phyloP scores from a whole-genome alignment of 1,140 invertebrate species.

The Drosophila albomicans region DNA sequence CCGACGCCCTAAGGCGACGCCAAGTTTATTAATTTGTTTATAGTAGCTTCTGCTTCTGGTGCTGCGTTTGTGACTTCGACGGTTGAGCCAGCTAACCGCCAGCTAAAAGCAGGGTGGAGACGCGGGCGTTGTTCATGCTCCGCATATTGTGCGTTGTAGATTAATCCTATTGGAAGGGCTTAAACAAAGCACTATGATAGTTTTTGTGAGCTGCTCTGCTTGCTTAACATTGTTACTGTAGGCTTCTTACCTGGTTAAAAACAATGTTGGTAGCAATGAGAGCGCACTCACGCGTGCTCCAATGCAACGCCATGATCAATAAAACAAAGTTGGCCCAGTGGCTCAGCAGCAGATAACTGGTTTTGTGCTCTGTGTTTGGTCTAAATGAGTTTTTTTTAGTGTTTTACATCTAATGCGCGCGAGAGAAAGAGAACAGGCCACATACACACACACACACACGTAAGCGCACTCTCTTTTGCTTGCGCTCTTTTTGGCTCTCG shows the following conservation, averaged over 20 bases:
- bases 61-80: slow-evolving; percentile 8
- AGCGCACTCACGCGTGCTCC: slow-evolving; percentile 15
- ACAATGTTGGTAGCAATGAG: slow-evolving; percentile 10
- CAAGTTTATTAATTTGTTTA: slow-evolving; percentile 70
- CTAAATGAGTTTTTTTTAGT: slow-evolving; percentile 10
- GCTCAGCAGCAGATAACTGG: slow-evolving; percentile 34
- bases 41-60: slow-evolving; percentile 14
- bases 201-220: slow-evolving; percentile 20
- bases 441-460: background rate
- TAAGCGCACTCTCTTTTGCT: background rate
- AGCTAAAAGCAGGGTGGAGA: slow-evolving; percentile 13
- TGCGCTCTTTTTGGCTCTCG: background rate
- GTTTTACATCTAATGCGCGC: slow-evolving; percentile 23
- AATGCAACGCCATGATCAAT: slow-evolving; percentile 34
- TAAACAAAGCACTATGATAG: background rate
- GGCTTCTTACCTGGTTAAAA: slow-evolving; percentile 7
- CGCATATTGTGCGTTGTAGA: slow-evolving; percentile 6
- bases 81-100: slow-evolving; percentile 29
- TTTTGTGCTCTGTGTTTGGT: slow-evolving; percentile 27
- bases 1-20: slow-evolving; percentile 74
- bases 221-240: slow-evolving; percentile 21
- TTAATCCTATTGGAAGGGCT: slow-evolving; percentile 59
- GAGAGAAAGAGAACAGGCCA: slow-evolving; percentile 2
- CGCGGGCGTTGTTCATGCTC: slow-evolving; percentile 8
- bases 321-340: slow-evolving; percentile 47